A percentile compares a stretch with the other conserved stretches of the same genome.
These are phyloP conservation scores for Orthonyx spaldingii DNA, from an alignment of 2,113 vertebrate genomes.

Conservation along the genomic window DNA sequence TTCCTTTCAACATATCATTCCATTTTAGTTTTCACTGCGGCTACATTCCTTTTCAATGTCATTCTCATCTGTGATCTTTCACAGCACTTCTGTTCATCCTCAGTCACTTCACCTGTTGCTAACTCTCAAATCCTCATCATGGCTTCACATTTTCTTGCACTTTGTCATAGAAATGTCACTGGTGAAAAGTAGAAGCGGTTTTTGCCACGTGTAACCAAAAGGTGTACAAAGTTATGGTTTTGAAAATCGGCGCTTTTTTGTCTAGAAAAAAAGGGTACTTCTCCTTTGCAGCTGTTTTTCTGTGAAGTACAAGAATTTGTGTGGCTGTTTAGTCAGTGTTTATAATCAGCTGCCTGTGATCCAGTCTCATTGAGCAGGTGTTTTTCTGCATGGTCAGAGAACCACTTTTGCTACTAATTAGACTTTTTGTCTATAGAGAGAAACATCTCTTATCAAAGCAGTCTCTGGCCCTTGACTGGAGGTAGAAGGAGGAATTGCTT, in stretches of 20 bases:
- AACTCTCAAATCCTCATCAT: not conserved
- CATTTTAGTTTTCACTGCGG: not conserved
- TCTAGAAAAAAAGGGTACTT: not conserved
- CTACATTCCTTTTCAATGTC: not conserved
- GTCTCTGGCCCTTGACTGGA: not conserved
- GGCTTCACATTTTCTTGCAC: not conserved
- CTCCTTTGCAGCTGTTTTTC: not conserved
- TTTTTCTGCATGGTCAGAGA: not conserved
- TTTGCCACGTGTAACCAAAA: not conserved
- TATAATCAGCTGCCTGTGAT: not conserved
- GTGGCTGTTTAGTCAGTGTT: not conserved
- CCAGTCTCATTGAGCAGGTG: not conserved
- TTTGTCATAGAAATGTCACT: not conserved
- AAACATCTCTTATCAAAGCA: not conserved
- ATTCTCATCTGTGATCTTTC: not conserved
- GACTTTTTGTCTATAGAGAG: not conserved
- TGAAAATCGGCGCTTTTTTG: not conserved
- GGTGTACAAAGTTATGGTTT: not conserved
- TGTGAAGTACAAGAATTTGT: not conserved
- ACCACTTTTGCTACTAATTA: not conserved
- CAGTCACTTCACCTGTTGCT: not conserved
- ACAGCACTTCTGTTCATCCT: not conserved
- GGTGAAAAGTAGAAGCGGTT: not conserved
- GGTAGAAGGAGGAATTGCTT: not conserved
- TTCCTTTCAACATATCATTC: not conserved